Evolutionary conservation across 2,888 invertebrate species (phyloP), one percentile per base, ranked within the genome.

Genomic region (Hirtodrosophila confusa): DNA sequence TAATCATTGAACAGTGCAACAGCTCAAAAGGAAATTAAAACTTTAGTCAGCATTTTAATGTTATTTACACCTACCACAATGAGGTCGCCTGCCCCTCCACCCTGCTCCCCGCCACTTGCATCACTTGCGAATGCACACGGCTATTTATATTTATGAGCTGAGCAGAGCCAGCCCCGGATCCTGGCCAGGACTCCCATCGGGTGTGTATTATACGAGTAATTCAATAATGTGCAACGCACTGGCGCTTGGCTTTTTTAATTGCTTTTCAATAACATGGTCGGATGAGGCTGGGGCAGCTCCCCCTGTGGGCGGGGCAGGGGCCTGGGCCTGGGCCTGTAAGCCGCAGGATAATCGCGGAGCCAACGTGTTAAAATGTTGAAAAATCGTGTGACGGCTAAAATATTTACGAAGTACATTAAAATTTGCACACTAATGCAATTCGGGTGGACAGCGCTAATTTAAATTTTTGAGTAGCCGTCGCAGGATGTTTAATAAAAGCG

Each of bases 251-350:
- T 58, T 87, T 88, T 90, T 90, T 90, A 90, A 90, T 90, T 90
- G 90, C 85, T 90, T 90, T 90, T 89, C 90, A 90, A 90, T 90
- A 89, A 87, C 69, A 75, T 44, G 43, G n/a, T 7, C 37, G 39
- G 17, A 35, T 31, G 41, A 31, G 3, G 31, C 5, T 31, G 31
- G 31, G 31, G 31, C 7, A 17, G 17, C 1, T 17, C 17, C 17
- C 17, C 17, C 17, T 7, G 1, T 7, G 9, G 8, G 27, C 27
- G 29, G 27, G 33, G 39, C 40, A 43, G 17, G 17, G 17, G 17
- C 17, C 17, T 35, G 68, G 51, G 57, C 56, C 39, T 54, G 6
- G 58, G 55, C 67, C 66, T 77, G 71, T 88, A 77, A 75, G 80
- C 88, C 77, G 66, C 69, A 63, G 76, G 75, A 82, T 82, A 82